A percentile compares a stretch with the other conserved stretches of the same genome.
Conservation (phyloP, 1,140 invertebrate species). For the Tetragonula clypearis region DNA sequence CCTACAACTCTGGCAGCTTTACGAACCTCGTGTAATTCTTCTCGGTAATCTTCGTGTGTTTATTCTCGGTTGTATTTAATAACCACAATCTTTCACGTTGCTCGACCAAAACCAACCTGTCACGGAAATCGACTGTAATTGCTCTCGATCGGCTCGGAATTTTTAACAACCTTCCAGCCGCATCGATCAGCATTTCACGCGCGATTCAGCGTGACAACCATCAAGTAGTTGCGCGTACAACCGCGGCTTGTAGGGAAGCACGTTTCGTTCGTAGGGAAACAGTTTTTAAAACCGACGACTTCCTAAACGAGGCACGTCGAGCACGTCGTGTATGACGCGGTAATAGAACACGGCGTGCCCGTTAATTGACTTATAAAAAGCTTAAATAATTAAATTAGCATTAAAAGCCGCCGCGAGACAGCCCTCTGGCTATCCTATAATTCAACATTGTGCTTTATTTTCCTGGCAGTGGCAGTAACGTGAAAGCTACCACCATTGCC, state of each 20-base stretch:
- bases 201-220: background rate
- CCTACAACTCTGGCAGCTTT: too few species aligned
- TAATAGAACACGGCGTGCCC: conserved; percentile 47
- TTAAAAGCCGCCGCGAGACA: conserved; percentile 62
- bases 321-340: conserved; percentile 1
- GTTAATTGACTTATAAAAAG: conserved; percentile 72
- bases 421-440: conserved; percentile 61
- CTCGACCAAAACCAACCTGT: conserved; percentile 9
- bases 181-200: background rate
- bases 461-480: conserved; percentile 55
- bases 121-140: conserved; percentile 14
- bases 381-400: conserved; percentile 71
- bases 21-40: background rate
- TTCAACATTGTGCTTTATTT: conserved; percentile 68
- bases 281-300: background rate
- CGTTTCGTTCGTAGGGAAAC: background rate
- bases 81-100: background rate
- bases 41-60: too few species aligned
- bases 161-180: background rate
- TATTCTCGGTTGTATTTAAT: background rate
- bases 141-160: background rate
- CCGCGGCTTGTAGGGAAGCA: background rate
- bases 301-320: conserved; percentile 2
- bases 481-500: conserved; percentile 48
- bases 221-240: background rate